Evolutionary conservation across 2,888 invertebrate genomes (phyloP).

Genomic region (Congeria kusceri): DNA sequence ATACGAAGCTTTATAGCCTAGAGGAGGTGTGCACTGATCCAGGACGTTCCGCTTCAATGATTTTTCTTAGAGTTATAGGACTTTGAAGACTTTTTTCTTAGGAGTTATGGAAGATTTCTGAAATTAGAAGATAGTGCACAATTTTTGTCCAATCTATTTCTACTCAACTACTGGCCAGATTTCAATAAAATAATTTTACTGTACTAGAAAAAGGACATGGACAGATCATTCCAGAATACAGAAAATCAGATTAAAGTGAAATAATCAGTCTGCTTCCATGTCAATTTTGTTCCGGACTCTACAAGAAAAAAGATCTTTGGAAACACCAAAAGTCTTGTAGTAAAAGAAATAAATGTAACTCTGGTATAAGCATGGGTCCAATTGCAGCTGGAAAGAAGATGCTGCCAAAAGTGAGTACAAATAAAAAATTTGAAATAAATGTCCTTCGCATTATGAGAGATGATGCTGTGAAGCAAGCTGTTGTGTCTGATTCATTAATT

Average conservation of each 20-base stretch:
- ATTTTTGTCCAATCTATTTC: too few species aligned
- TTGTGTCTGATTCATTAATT: constrained; percentile 25
- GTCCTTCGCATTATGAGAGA: constrained; percentile 38
- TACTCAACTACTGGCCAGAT: too few species aligned
- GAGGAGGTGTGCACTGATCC: too few species aligned
- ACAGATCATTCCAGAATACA: constrained; percentile 41
- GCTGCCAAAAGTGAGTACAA: constrained; percentile 4
- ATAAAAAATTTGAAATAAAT: constrained; percentile 12
- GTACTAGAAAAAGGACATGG: constrained; percentile 40
- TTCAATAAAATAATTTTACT: constrained; percentile 36
- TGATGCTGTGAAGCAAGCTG: constrained; percentile 28
- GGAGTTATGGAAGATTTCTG: too few species aligned
- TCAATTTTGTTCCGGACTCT: constrained; percentile 33
- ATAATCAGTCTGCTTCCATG: constrained; percentile 33
- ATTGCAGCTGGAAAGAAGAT: constrained; percentile 16
- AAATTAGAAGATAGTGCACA: too few species aligned
- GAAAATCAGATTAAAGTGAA: constrained; percentile 8
- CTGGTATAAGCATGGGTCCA: constrained; percentile 10
- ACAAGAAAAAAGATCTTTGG: constrained; percentile 43
- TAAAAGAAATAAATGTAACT: background rate
- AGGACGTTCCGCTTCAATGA: too few species aligned
- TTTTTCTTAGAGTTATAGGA: too few species aligned
- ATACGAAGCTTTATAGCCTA: too few species aligned
- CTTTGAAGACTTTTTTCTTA: too few species aligned
- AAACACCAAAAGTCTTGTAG: constrained; percentile 41